Evolutionary conservation across 2,888 invertebrate species (phyloP).

Genomic region (Pegoplata infirma): DNA sequence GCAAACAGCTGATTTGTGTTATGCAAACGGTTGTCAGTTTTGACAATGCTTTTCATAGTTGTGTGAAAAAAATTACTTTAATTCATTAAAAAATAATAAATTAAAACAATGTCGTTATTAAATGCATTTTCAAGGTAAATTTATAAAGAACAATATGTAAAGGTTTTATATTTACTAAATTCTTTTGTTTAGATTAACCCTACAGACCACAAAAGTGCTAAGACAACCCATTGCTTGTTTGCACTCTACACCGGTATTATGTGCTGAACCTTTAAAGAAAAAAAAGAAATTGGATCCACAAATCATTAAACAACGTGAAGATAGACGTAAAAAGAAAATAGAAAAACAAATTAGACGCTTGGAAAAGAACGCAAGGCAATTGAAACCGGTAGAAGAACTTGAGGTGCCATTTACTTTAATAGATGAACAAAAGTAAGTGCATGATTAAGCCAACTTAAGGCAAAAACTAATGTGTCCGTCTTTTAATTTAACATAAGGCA

Average conservation of each 20-base stretch:
- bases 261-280: slow-evolving; percentile 92
- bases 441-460: neutral
- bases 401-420: slow-evolving; percentile 84
- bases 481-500: slow-evolving; percentile 74
- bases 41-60: neutral
- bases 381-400: slow-evolving; percentile 94
- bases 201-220: slow-evolving; percentile 59
- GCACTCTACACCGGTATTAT: slow-evolving; percentile 72
- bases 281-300: slow-evolving; percentile 92
- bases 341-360: slow-evolving; percentile 92
- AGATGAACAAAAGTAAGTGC: slow-evolving; percentile 69
- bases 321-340: slow-evolving; percentile 87
- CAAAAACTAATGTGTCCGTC: neutral
- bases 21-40: slow-evolving; percentile 60
- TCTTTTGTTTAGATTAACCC: slow-evolving; percentile 58
- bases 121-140: slow-evolving; percentile 67
- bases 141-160: neutral
- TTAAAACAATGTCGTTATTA: slow-evolving; percentile 68
- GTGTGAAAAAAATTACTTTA: neutral
- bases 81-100: neutral
- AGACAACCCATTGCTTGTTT: slow-evolving; percentile 63
- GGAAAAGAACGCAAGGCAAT: slow-evolving; percentile 87
- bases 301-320: slow-evolving; percentile 88
- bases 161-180: neutral
- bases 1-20: slow-evolving; percentile 43